These are phyloP conservation scores for Heterotilapia buettikoferi DNA, from an alignment of 2,113 vertebrate species.

Conservation along the genomic window DNA sequence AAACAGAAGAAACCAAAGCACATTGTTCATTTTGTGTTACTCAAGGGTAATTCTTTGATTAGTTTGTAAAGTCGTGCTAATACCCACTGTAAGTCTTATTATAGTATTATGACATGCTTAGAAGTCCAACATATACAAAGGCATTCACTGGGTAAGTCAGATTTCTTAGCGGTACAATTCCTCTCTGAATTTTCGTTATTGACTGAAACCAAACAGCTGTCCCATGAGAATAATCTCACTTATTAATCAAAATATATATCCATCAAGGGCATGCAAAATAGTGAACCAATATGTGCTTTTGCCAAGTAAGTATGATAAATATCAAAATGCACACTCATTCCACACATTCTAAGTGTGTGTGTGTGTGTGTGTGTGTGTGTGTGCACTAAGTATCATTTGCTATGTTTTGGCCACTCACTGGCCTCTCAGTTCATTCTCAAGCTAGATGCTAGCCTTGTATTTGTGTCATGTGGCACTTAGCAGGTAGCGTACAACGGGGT, in stretches of 20 bases:
- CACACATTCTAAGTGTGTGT: no score
- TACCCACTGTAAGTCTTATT: slow-evolving; percentile 26
- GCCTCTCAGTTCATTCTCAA: not conserved
- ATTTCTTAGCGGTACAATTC: not conserved
- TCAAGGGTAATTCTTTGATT: slow-evolving; percentile 56
- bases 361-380: no score
- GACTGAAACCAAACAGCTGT: not conserved
- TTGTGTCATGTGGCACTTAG: not conserved
- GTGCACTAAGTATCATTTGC: not conserved
- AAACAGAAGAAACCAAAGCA: slow-evolving; percentile 48
- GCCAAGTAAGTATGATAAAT: no score
- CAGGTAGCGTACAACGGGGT: not conserved
- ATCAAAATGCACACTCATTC: no score
- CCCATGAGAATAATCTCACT: not conserved
- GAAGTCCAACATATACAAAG: slow-evolving; percentile 26
- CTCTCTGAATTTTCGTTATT: accelerated
- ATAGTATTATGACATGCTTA: not conserved
- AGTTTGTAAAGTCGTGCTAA: slow-evolving; percentile 46
- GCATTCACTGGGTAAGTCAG: not conserved
- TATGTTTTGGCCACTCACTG: not conserved
- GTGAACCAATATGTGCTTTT: not conserved
- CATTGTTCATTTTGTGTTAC: slow-evolving; percentile 37
- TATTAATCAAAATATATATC: not conserved
- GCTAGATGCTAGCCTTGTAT: not conserved
- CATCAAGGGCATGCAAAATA: not conserved